Conservation (phyloP, 2,797 vertebrate genomes). For the Phalloptychus januarius region DNA sequence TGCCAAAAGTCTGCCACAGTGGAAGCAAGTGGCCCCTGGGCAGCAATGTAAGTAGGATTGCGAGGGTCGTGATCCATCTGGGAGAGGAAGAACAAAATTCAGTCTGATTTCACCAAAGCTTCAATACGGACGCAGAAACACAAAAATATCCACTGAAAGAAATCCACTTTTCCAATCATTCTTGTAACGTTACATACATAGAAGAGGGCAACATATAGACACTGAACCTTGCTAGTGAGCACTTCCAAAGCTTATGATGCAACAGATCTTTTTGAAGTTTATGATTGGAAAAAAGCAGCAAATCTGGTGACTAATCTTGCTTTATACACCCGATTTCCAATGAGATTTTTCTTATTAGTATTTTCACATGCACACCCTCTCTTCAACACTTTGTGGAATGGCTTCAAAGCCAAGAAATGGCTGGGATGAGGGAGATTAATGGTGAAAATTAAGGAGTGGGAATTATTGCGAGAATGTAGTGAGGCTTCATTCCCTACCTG, state of each 20-base stretch:
- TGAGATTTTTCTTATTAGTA: background rate
- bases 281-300: background rate
- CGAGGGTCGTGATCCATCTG: conserved; percentile 98
- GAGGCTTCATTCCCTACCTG: background rate
- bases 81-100: conserved; percentile 53
- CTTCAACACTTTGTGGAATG: background rate
- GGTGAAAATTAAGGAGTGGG: background rate
- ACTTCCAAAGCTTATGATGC: background rate
- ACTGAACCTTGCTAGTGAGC: background rate
- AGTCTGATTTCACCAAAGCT: conserved; percentile 52
- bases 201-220: conserved; percentile 21
- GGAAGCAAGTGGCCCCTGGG: conserved; percentile 92
- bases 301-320: background rate
- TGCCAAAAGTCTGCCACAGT: conserved; percentile 98
- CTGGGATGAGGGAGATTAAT: background rate
- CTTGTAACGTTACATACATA: conserved; percentile 9
- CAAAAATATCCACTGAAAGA: conserved; percentile 19
- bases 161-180: conserved; percentile 28
- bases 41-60: conserved; percentile 93
- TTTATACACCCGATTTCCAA: background rate
- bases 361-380: background rate
- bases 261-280: background rate
- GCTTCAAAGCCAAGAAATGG: background rate
- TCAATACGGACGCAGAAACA: conserved; percentile 44
- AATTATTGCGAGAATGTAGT: background rate